Conservation (phyloP, 2,888 invertebrate genomes). For the Drosophila picticornis region DNA sequence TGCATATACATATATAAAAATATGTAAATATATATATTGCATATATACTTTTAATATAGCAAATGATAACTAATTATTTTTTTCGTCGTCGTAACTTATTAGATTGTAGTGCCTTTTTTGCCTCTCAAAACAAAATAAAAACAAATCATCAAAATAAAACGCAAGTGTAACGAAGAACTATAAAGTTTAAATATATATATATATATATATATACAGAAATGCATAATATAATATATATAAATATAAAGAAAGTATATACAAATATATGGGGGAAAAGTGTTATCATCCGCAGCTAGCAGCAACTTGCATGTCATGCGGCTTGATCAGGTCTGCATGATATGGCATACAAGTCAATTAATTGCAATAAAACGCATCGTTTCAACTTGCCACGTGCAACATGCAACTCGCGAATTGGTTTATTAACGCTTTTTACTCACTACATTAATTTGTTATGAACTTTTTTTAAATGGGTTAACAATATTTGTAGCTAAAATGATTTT, state of each 20-base stretch:
- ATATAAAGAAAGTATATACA: conserved; percentile 34
- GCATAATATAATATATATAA: conserved; percentile 10
- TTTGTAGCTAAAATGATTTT: conserved; percentile 39
- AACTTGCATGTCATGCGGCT: conserved; percentile 39
- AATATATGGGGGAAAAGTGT: conserved; percentile 41
- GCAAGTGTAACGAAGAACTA: conserved; percentile 55
- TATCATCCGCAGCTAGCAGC: conserved; percentile 29
- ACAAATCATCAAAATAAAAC: conserved; percentile 34
- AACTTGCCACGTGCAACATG: conserved; percentile 23
- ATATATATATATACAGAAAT: conserved; percentile 35
- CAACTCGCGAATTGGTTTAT: conserved; percentile 16
- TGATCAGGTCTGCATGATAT: conserved; percentile 25
- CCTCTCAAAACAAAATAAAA: conserved; percentile 65
- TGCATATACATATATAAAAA: conserved; percentile 16
- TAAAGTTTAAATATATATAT: conserved; percentile 62
- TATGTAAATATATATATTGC: conserved; percentile 23
- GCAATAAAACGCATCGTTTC: conserved; percentile 43
- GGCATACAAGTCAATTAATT: conserved; percentile 69
- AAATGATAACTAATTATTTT: conserved; percentile 36
- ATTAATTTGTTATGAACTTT: conserved; percentile 29
- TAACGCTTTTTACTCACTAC: conserved; percentile 34
- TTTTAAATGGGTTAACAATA: conserved; percentile 20
- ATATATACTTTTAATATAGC: conserved; percentile 33
- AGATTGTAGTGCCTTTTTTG: conserved; percentile 84
- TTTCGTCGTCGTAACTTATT: conserved; percentile 73